Base-by-base conservation (phyloP, 2,888 invertebrate genomes). In the Drosophila gaucha region DNA sequence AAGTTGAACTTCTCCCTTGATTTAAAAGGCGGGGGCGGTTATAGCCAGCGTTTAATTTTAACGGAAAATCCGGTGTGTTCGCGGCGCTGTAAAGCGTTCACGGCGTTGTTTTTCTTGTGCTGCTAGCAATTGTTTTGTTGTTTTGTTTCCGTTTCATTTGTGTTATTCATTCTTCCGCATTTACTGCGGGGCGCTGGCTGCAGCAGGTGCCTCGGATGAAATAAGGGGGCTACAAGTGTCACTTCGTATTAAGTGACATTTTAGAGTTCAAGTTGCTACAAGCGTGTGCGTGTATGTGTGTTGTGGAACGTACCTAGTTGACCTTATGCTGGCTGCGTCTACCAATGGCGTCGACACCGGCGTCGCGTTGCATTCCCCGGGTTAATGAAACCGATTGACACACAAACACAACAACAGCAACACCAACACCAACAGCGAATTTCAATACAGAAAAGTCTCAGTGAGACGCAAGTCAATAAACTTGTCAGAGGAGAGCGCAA, bases 301-400 rank as follows among this genome's bases (percentile, higher is more conserved):
- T 52, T 69, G 78, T 73, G 67, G 69, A 80, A 86, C 71, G 89
- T 84, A 87, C 86, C 89, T 86, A 78, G 89, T 89, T 89, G 89
- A 89, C 89, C 89, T 87, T 89, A 55, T 16, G 46, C 63, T 58
- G 64, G 46, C 56, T 76, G 28, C 50, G 69, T 60, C 50, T 55
- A 46, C 38, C 38, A 26, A 33, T 28, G 39, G 54, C 38, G 50
- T 30, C 33, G 16, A 16, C 50, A 26, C 16, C 18, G 28, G 10
- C 66, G 64, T 60, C 58, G 41, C 41, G 64, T 46, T 70, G 66
- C 60, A 63, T 63, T 74, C 74, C 72, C 65, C 90, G 91, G 91
- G 91, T 90, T 91, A 91, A 90, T 90, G 91, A 90, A 91, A 89
- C 89, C 86, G 89, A 90, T 90, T 90, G 90, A 90, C 90, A 91